A percentile compares a stretch with the other conserved stretches of the same genome.
These are phyloP conservation scores for Natator depressus DNA, from an alignment of 2,113 vertebrate species.

Conservation along the genomic window DNA sequence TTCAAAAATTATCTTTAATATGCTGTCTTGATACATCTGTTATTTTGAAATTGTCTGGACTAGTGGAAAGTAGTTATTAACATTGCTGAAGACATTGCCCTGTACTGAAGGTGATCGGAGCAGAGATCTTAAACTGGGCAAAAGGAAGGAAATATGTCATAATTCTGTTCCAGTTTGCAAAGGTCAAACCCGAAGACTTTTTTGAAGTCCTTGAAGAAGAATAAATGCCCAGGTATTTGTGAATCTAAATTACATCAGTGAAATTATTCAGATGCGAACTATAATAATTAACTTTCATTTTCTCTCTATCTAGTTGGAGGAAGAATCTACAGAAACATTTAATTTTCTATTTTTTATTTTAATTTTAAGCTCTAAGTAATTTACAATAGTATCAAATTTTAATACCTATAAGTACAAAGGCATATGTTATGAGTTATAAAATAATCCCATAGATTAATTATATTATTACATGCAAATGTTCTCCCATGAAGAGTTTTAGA, in stretches of 20 bases:
- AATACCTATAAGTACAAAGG: slow-evolving; percentile 69
- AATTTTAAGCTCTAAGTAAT: slow-evolving; percentile 58
- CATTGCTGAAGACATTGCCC: slow-evolving; percentile 8
- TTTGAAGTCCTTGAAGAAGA: slow-evolving; percentile 32
- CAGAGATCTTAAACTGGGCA: slow-evolving; percentile 5
- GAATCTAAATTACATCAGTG: slow-evolving; percentile 59
- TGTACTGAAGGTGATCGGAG: background rate
- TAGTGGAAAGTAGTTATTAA: background rate
- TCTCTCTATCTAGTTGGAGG: slow-evolving; percentile 55
- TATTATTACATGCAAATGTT: slow-evolving; percentile 66
- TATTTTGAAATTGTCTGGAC: background rate
- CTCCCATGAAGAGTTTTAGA: slow-evolving; percentile 71
- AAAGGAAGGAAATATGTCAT: background rate
- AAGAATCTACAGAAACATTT: slow-evolving; percentile 66
- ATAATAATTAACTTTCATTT: slow-evolving; percentile 62
- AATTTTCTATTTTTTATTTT: slow-evolving; percentile 14
- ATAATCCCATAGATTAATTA: slow-evolving; percentile 60
- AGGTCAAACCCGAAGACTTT: slow-evolving; percentile 31
- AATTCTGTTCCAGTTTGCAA: slow-evolving; percentile 31
- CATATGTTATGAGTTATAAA: slow-evolving; percentile 53
- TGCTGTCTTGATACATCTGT: background rate
- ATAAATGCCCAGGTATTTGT: slow-evolving; percentile 27
- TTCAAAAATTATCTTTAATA: slow-evolving; percentile 19
- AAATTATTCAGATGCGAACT: slow-evolving; percentile 60
- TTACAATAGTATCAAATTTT: slow-evolving; percentile 71